These are phyloP conservation scores for Hymenopus coronatus DNA, from an alignment of 2,888 invertebrate genomes.

Conservation along the genomic window DNA sequence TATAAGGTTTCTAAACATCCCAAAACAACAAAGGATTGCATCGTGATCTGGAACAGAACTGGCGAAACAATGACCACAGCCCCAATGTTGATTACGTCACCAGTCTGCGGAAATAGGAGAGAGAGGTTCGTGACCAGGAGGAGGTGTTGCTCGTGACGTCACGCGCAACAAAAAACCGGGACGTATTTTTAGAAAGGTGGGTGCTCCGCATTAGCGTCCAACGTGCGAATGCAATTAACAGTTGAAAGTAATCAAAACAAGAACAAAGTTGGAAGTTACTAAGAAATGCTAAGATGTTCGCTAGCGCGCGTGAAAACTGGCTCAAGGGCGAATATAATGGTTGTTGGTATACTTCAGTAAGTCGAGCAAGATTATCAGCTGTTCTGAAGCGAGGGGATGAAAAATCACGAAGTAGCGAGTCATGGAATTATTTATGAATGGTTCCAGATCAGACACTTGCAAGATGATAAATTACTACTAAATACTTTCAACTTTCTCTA, in stretches of 20 bases:
- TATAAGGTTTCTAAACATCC: not conserved
- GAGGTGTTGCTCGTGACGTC: not conserved
- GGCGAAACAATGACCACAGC: not conserved
- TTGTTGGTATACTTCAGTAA: too few species aligned
- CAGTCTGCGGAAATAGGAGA: not conserved
- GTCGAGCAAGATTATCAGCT: too few species aligned
- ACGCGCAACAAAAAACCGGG: not conserved
- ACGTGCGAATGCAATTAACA: not conserved
- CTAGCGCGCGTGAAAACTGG: not conserved
- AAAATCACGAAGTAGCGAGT: too few species aligned
- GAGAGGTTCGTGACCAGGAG: not conserved
- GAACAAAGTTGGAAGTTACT: not conserved
- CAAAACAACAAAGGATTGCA: not conserved
- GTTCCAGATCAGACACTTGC: too few species aligned
- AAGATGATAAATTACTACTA: too few species aligned
- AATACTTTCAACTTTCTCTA: too few species aligned
- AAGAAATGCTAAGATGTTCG: not conserved
- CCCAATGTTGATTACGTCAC: not conserved
- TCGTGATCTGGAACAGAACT: not conserved
- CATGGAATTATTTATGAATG: too few species aligned
- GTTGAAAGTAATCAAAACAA: not conserved
- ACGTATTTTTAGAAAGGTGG: not conserved
- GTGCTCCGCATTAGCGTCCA: not conserved
- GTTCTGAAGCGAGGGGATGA: too few species aligned
- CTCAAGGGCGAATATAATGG: not conserved